Conservation (phyloP, 2,888 invertebrate genomes). For the Acheta domesticus region DNA sequence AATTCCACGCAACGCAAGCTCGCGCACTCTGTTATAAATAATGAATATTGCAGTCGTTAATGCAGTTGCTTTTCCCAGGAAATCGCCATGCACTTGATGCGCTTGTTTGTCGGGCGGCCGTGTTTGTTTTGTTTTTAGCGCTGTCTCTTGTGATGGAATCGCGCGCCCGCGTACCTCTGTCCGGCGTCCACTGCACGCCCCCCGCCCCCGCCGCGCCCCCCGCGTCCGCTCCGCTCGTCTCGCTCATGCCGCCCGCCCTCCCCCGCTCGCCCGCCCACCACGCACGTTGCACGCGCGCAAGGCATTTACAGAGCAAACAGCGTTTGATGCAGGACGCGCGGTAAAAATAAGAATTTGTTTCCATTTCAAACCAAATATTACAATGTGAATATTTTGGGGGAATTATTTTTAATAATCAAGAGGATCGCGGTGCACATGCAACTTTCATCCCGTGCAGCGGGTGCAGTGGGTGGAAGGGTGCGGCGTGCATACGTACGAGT, state of each 20-base stretch:
- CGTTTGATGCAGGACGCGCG: slow-evolving; percentile 18
- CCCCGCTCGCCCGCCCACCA: neutral
- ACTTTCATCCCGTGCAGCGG: slow-evolving; percentile 6
- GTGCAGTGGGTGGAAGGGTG: neutral
- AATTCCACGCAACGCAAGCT: neutral
- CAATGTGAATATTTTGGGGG: slow-evolving; percentile 1
- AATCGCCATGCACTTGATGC: slow-evolving; percentile 18
- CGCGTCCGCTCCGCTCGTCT: too few relatives aligned
- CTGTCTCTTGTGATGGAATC: slow-evolving; percentile 7
- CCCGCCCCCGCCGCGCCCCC: neutral
- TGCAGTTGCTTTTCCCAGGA: slow-evolving; percentile 6
- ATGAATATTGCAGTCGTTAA: slow-evolving; percentile 18
- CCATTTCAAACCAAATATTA: slow-evolving; percentile 10
- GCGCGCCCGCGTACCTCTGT: slow-evolving; percentile 18
- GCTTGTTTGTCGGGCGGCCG: slow-evolving; percentile 1
- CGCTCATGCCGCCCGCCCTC: neutral
- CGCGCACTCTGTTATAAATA: slow-evolving; percentile 10
- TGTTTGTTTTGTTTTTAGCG: slow-evolving; percentile 7
- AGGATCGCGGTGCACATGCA: neutral
- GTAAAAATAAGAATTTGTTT: slow-evolving; percentile 11
- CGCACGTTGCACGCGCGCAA: neutral
- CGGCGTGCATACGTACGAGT: too few relatives aligned
- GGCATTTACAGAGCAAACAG: slow-evolving; percentile 18
- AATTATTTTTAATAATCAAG: slow-evolving; percentile 1
- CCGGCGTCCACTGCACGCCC: neutral